Evolutionary conservation across 2,113 vertebrate genomes (phyloP).

Genomic region (Sterrhoptilus dennistouni): DNA sequence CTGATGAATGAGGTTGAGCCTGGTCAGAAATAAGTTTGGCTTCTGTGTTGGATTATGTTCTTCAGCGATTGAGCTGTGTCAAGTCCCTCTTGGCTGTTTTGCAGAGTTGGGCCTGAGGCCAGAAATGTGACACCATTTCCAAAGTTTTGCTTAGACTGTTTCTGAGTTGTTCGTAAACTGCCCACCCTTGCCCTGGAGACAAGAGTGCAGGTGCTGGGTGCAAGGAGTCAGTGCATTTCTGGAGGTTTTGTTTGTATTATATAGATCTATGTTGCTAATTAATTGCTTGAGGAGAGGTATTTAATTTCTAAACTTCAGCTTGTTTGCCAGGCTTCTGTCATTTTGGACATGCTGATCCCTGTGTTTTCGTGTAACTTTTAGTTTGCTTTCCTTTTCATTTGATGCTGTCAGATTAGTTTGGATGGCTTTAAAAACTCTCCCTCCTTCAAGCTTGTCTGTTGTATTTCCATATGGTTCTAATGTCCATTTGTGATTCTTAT

Average conservation of each 20-base stretch:
- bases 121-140: not conserved
- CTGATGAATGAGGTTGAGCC: conserved; percentile 67
- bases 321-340: not conserved
- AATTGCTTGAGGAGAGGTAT: not conserved
- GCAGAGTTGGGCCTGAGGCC: not conserved
- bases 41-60: not conserved
- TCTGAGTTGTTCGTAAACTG: not conserved
- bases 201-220: not conserved
- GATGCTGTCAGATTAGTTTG: not conserved
- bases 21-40: conserved; percentile 8
- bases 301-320: not conserved
- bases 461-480: not conserved
- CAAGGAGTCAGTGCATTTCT: not conserved
- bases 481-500: not conserved
- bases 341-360: not conserved
- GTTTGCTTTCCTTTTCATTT: not conserved
- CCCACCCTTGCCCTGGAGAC: not conserved
- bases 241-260: not conserved
- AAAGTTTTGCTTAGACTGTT: not conserved
- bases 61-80: not conserved
- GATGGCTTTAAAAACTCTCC: not conserved
- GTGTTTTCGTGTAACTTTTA: not conserved
- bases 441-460: not conserved
- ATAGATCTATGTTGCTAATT: not conserved
- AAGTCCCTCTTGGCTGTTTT: not conserved